These are phyloP conservation scores for Drosophila setifemur DNA, from an alignment of 1,140 invertebrate species.

Conservation along the genomic window DNA sequence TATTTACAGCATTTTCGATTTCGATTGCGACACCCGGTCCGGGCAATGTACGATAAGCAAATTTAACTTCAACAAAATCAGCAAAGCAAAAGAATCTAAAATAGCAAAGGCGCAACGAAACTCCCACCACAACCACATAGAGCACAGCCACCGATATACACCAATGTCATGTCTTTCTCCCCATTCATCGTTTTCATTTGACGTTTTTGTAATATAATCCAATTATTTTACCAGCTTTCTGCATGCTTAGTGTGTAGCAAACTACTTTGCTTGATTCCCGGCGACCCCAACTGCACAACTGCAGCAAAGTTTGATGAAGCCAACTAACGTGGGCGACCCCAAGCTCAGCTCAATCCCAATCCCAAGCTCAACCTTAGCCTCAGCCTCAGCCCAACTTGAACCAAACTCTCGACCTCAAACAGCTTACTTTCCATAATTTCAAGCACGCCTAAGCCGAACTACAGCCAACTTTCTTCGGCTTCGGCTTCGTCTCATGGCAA, in stretches of 20 bases:
- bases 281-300: no score
- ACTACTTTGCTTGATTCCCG: background rate
- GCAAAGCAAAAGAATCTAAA: no score
- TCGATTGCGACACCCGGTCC: conserved; percentile 5
- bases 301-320: conserved; percentile 34
- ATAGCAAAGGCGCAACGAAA: conserved; percentile 19
- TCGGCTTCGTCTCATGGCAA: conserved; percentile 41
- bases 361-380: no score
- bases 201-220: conserved; percentile 34
- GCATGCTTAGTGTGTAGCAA: conserved; percentile 19
- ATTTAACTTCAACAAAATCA: conserved; percentile 31
- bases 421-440: conserved; percentile 72
- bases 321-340: conserved; percentile 38
- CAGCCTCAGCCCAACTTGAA: background rate
- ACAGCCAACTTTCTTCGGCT: conserved; percentile 41
- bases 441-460: conserved; percentile 52
- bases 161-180: conserved; percentile 1
- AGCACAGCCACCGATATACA: conserved; percentile 15
- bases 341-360: no score
- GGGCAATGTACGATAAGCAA: conserved; percentile 41
- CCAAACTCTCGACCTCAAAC: conserved; percentile 35
- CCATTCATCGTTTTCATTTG: conserved; percentile 27
- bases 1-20: conserved; percentile 15
- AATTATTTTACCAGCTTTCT: conserved; percentile 21
- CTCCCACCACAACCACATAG: conserved; percentile 4